Conservation (phyloP, 2,113 vertebrate species). For the Myotis davidii region DNA sequence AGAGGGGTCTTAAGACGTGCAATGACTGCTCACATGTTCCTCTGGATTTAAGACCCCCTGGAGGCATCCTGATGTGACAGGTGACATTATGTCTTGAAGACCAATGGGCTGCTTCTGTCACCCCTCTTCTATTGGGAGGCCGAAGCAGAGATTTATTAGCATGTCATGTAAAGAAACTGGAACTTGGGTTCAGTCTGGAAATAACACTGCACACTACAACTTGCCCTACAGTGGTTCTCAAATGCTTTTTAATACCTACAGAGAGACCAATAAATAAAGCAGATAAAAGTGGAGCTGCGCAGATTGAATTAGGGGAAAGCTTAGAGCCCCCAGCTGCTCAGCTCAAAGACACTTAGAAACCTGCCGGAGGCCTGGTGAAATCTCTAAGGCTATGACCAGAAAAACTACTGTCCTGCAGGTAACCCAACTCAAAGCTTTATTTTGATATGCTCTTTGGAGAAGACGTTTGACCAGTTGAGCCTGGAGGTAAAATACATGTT, state of each 20-base stretch:
- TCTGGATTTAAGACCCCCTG: conserved; percentile 13
- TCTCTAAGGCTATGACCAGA: background rate
- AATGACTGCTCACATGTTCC: conserved; percentile 13
- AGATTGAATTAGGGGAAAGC: background rate
- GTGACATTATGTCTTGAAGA: conserved; percentile 16
- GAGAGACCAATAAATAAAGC: conserved; percentile 25
- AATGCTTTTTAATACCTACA: conserved; percentile 29
- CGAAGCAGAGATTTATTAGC: conserved; percentile 49
- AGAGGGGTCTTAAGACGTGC: conserved; percentile 36
- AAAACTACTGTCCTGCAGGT: background rate
- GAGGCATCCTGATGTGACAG: conserved; percentile 11
- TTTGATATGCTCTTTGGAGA: background rate
- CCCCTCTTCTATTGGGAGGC: background rate
- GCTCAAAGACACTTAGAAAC: background rate
- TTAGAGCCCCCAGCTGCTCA: background rate
- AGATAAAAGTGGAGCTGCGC: conserved; percentile 21
- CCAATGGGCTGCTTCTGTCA: conserved; percentile 30
- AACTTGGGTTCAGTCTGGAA: conserved; percentile 34
- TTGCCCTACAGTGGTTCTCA: background rate
- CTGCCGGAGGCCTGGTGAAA: background rate
- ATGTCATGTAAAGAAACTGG: conserved; percentile 4
- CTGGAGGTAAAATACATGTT: background rate
- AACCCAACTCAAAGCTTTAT: background rate
- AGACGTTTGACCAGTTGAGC: background rate
- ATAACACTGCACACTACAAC: background rate